Evolutionary conservation across 2,888 invertebrate genomes (phyloP), one percentile per base, ranked within the genome.

Genomic region (Callosobruchus maculatus): DNA sequence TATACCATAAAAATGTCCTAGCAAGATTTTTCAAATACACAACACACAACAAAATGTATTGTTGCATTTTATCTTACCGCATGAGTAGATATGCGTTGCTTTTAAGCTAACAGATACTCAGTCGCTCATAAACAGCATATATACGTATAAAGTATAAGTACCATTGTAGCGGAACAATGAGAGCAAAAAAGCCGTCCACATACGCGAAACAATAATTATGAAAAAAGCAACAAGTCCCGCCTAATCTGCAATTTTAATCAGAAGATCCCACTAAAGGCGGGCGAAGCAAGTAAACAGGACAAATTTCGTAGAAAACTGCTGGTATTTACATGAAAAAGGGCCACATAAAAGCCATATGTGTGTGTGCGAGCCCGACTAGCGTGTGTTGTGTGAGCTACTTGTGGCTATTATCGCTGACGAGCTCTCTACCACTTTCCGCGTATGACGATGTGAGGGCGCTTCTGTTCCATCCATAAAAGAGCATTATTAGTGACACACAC

Each of bases 321-420:
- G 71, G 20, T 77, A 81, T 84, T 81, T 80, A 83, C 84, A 82
- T 84, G 81, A 83, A 84, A 85, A 85, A 83, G 83, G 81, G 20
- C 13, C 68, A 84, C 82, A 84, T 84, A 82, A 84, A 85, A 84
- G 83, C 21, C 22, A 68, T 21, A 9, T 21, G 68, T 22, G 22
- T 68, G 67, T 67, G 67, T 67, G 9, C 9, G 67, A 5, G 7
- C 26, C 26, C 26, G 26, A 4, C 26, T 26, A 49, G 49, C 49
- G 49, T 49, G 18, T 68, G 21, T 21, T 84, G 83, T 84, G 84
- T 83, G 82, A 84, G 84, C 84, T 85, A 85, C 86, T 85, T 85
- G 84, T 85, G 83, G 84, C 84, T 83, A 86, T 86, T 85, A 85
- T 85, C 84, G 84, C 80, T 83, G 84, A 84, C 83, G 85, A 85